A percentile compares a stretch with the other conserved stretches of the same genome.
These are phyloP conservation scores for Diogma glabrata DNA, from an alignment of 2,888 invertebrate species.

Conservation along the genomic window DNA sequence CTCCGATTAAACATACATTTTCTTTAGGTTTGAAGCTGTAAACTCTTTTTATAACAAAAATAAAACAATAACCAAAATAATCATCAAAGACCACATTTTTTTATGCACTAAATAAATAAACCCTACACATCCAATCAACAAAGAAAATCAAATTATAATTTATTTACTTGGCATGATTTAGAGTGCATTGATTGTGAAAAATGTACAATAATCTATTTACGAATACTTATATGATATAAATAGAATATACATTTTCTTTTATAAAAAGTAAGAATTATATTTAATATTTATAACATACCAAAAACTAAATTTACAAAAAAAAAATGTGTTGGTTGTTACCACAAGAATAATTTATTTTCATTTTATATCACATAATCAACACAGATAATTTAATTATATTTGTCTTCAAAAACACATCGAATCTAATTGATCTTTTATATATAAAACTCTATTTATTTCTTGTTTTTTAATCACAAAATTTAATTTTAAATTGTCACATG, in stretches of 20 bases:
- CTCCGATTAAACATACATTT: no score
- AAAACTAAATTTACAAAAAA: background rate
- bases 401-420: slow-evolving; percentile 7
- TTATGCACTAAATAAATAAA: no score
- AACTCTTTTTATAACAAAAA: background rate
- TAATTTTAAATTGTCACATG: slow-evolving; percentile 7
- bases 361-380: no score
- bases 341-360: slow-evolving; percentile 5
- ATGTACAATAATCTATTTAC: no score
- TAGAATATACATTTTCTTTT: slow-evolving; percentile 4
- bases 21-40: no score
- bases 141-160: slow-evolving; percentile 1
- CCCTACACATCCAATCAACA: slow-evolving; percentile 2
- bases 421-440: no score
- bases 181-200: slow-evolving; percentile 9
- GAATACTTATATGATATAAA: slow-evolving; percentile 1
- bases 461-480: background rate
- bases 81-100: slow-evolving; percentile 6
- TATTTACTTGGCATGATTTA: slow-evolving; percentile 3
- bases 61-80: background rate
- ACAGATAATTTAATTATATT: no score
- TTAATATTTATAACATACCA: slow-evolving; percentile 6
- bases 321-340: slow-evolving; percentile 3
- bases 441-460: no score
- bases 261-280: background rate